These are phyloP conservation scores for Drosophila suzukii DNA, from an alignment of 1,140 invertebrate species.

Conservation along the genomic window DNA sequence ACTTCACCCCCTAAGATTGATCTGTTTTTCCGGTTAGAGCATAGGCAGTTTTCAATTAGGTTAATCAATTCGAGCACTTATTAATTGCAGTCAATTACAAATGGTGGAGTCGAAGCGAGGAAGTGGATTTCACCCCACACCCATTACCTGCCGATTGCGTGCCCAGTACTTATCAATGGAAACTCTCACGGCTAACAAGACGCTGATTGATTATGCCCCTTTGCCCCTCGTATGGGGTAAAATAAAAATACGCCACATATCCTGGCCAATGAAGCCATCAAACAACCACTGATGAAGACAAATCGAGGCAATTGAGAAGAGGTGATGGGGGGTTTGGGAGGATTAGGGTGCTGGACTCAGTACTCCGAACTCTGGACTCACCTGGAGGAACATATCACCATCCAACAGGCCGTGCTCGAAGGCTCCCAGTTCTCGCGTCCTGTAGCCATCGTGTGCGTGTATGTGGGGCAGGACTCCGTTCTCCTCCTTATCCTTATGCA, in stretches of 20 bases:
- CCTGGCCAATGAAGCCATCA: constrained; percentile 70
- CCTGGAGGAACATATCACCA: constrained; percentile 97
- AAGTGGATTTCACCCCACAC: constrained; percentile 8
- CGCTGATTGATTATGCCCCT: constrained; percentile 72
- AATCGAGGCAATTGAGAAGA: constrained; percentile 44
- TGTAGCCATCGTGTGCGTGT: constrained; percentile 87
- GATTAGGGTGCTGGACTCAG: neutral
- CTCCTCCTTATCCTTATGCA: constrained; percentile 96
- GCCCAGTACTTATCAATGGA: constrained; percentile 40
- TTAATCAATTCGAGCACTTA: constrained; percentile 49
- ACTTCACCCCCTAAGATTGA: neutral
- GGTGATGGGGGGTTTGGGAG: neutral
- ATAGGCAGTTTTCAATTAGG: constrained; percentile 30
- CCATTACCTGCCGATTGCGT: constrained; percentile 40
- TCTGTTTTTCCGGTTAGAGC: neutral
- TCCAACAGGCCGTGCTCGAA: constrained; percentile 96
- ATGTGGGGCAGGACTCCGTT: constrained; percentile 86
- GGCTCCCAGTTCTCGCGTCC: constrained; percentile 91
- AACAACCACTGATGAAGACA: constrained; percentile 69
- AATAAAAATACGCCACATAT: constrained; percentile 40
- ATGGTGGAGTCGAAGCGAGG: constrained; percentile 22
- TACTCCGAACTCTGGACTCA: constrained; percentile 84
- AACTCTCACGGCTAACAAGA: constrained; percentile 44
- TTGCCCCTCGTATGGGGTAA: neutral
- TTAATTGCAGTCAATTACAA: constrained; percentile 72